Base-by-base conservation (phyloP, 2,888 invertebrate genomes). In the Metalampra italica region DNA sequence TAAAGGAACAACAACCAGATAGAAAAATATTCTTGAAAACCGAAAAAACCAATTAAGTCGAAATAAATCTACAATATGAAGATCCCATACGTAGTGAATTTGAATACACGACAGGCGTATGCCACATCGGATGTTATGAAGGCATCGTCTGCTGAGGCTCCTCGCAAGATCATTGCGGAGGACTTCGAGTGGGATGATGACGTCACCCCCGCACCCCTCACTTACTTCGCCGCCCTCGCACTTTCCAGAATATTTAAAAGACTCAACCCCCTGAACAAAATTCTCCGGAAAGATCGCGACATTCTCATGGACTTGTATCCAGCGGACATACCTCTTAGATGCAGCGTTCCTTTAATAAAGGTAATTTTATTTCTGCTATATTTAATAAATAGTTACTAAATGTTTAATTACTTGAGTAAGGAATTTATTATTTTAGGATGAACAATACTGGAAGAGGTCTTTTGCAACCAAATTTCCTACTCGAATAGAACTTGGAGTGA, bases 371-470 rank as follows among this genome's bases (percentile, higher is more conserved):
- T 8, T 2, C 9, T 9, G n/a, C 36, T n/a, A n/a, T 36, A n/a
- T 36, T n/a, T 7, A 3, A 36, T 36, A 36, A 36, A 36, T 32
- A 30, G 30, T 2, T 7, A 32, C 32, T 32, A 32, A 8, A 2
- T 32, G 2, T 8, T 7, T 2, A 8, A 3, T 5, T 32, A 32
- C 8, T 3, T 32, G 8, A 5, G 8, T 32, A 32, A 32, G 2
- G 32, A 32, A 32, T 32, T 8, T 32, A 32, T 32, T 8, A 32
- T 32, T 32, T 32, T 64, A 90, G 79, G 88, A 92, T 56, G 93
- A 93, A 63, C 88, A 91, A 69, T 94, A 92, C 71, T 94, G 94
- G 93, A 81, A 91, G 65, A 83, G 92, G 46, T 84, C 88, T 9
- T 88, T 86, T 46, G 70, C 70, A 41, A 70, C 66, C 0, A 82